Percentiles rank a stretch among this genome's conserved stretches.
Conservation (phyloP, 2,797 vertebrate genomes). For the Vultur gryphus region DNA sequence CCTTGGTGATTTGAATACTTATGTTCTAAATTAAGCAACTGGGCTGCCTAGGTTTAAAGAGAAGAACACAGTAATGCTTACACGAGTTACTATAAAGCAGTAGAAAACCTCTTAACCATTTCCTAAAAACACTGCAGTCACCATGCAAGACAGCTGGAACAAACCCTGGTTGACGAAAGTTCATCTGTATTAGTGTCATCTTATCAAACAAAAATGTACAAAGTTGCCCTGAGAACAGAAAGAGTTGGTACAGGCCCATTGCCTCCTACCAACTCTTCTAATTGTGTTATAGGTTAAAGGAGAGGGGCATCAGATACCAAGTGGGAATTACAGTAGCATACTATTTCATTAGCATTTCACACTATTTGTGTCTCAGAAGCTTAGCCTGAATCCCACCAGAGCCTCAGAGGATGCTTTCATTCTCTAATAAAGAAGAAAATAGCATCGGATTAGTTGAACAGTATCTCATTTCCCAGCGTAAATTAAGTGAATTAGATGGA, state of each 20-base stretch:
- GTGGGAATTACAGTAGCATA: not conserved
- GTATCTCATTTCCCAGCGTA: slow-evolving; percentile 59
- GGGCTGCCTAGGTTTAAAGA: not conserved
- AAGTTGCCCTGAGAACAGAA: not conserved
- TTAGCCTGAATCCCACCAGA: slow-evolving; percentile 45
- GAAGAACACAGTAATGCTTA: not conserved
- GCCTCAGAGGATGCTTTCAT: slow-evolving; percentile 35
- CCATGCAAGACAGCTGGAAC: not conserved
- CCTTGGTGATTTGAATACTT: not conserved
- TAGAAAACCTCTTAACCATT: not conserved
- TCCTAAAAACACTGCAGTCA: not conserved
- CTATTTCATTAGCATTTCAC: slow-evolving; percentile 42
- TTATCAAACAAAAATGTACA: not conserved
- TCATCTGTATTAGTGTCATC: not conserved
- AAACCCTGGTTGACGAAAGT: not conserved
- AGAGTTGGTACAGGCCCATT: not conserved
- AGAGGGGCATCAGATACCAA: not conserved
- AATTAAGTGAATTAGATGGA: slow-evolving; percentile 68
- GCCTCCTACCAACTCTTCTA: not conserved
- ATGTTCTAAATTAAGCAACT: not conserved
- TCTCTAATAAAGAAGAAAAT: slow-evolving; percentile 54
- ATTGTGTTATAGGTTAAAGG: not conserved
- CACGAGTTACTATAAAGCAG: not conserved
- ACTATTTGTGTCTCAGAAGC: slow-evolving; percentile 26
- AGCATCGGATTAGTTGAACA: slow-evolving; percentile 48